phyloP scores from a whole-genome alignment of 2,888 invertebrate species.

The Siphonodentalium dalli region DNA sequence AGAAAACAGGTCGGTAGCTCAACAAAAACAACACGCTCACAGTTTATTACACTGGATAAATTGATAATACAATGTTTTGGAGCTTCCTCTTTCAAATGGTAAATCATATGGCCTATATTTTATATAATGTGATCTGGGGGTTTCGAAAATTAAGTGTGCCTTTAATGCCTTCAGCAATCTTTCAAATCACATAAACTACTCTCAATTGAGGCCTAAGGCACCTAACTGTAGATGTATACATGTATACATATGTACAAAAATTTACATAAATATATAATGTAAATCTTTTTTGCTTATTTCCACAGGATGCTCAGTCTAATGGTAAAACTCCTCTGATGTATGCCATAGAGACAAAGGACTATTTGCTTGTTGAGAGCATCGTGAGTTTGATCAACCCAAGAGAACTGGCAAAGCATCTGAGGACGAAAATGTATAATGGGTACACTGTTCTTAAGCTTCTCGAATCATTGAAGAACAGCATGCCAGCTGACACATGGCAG shows the following conservation, averaged over 20 bases:
- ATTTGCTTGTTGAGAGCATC: constrained; percentile 40
- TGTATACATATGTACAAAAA: too few relatives aligned
- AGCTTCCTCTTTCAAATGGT: too few relatives aligned
- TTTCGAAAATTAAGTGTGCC: too few relatives aligned
- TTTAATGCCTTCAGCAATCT: too few relatives aligned
- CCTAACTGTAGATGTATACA: not conserved
- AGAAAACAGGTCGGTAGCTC: too few relatives aligned
- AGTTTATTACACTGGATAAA: too few relatives aligned
- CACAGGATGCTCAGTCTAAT: constrained; percentile 27
- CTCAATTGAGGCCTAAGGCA: too few relatives aligned
- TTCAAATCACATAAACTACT: too few relatives aligned
- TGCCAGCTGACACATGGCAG: constrained; percentile 36
- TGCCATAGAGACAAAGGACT: constrained; percentile 47
- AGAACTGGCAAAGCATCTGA: constrained; percentile 36
- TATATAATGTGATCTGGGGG: too few relatives aligned
- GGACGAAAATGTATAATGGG: constrained; percentile 49
- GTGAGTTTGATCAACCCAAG: constrained; percentile 38
- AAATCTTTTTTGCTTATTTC: not conserved
- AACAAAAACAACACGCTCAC: too few relatives aligned
- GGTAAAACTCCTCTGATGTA: constrained; percentile 58
- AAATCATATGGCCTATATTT: too few relatives aligned
- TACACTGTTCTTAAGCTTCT: constrained; percentile 46
- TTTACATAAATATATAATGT: not conserved
- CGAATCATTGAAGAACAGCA: constrained; percentile 41
- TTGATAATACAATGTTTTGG: too few relatives aligned